Base-by-base conservation (phyloP, 92 coral and sea anemone species). In the Pocillopora grandis region DNA sequence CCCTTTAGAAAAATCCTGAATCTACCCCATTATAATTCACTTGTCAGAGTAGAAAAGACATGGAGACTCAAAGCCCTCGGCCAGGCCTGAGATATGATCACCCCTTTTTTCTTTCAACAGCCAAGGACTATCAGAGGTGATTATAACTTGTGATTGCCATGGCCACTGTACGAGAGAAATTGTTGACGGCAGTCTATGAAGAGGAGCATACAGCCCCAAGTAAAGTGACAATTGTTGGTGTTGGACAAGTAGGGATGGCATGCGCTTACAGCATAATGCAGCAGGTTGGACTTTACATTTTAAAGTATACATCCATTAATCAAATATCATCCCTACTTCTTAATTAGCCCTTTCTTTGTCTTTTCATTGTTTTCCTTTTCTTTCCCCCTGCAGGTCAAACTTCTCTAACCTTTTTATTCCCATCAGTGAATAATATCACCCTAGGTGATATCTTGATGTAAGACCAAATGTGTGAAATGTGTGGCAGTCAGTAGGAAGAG, bases 191-290 rank as follows among this genome's bases (percentile, higher is more conserved):
- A 49, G 75, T 83, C 49, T 12, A 4, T 23, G 86, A 62, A 0
- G 63, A 63, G 62, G 72, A 23, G 55, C 12, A 14, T 23, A 19
- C 63, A 59, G 55, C 66, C 57, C 68, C 62, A 4, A 76, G 23
- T 18, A 84, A 84, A 49, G 83, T 76, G 42, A 84, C 88, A 5
- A 59, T 84, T 58, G 88, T 84, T 57, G 88, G 88, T 12, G 88
- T 77, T 0, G 88, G 88, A 42, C 88, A 84, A 66, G 88, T 84
- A 3, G 88, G 88, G 6, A 84, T 84, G 88, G 88, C 88, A 8
- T 84, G 88, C 58, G 88, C 88, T 58, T 84, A 84, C 83, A 84
- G 88, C 69, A 76, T 84, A 35, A 84, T 84, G 88, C 88, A 84
- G 72, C 88, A 84, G 88, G 88, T 84, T 42, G 52, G 8, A 42